phyloP scores from a whole-genome alignment of 2,113 vertebrate genomes.

The Tragelaphus scriptus region DNA sequence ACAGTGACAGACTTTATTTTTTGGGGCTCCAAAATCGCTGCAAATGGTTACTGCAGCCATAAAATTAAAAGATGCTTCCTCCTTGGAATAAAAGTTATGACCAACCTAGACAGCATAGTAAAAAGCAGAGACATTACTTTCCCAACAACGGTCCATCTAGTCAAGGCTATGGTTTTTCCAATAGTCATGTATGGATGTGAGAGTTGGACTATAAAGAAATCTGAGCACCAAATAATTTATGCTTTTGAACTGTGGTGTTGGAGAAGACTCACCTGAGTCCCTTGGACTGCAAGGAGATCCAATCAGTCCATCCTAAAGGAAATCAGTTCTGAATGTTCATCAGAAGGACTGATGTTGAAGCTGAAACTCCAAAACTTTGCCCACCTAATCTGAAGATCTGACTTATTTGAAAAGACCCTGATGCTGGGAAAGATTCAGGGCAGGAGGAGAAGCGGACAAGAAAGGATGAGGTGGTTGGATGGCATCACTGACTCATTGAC shows the following conservation, averaged over 20 bases:
- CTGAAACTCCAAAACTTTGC: background rate
- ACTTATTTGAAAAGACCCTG: background rate
- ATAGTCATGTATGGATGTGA: background rate
- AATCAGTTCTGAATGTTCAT: background rate
- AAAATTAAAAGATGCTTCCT: background rate
- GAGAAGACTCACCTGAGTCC: background rate
- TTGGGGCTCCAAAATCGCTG: rapidly evolving
- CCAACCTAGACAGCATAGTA: background rate
- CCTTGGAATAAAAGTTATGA: background rate
- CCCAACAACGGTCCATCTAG: background rate
- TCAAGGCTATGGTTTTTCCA: background rate
- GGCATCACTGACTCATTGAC: background rate
- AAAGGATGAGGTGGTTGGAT: background rate
- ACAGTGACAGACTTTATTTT: background rate
- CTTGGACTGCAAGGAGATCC: background rate
- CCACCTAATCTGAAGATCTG: background rate
- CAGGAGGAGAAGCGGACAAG: background rate
- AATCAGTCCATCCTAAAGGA: background rate
- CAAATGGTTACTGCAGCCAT: background rate
- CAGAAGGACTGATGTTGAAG: background rate
- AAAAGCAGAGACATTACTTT: background rate
- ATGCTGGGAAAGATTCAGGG: background rate
- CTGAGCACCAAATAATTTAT: background rate
- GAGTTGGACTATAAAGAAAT: background rate
- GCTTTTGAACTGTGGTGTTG: background rate